Evolutionary conservation across 2,888 invertebrate genomes (phyloP).

Genomic region (Eustalomyia histrio): DNA sequence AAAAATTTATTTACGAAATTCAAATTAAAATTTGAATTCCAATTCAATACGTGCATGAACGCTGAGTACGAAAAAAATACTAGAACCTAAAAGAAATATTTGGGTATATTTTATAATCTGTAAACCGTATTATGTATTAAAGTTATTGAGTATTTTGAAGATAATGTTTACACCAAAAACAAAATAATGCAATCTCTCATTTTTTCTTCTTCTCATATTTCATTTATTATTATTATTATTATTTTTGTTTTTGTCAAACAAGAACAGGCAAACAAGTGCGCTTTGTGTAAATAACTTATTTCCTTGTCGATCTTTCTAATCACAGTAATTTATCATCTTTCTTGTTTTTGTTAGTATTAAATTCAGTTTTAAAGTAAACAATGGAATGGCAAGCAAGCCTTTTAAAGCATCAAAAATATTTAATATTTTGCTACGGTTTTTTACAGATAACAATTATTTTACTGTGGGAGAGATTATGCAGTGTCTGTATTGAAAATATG

Average conservation of each 20-base stretch:
- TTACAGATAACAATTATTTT: slow-evolving; percentile 30
- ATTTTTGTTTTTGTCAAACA: slow-evolving; percentile 29
- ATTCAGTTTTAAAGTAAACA: slow-evolving; percentile 13
- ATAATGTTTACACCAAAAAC: slow-evolving; percentile 42
- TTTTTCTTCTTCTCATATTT: slow-evolving; percentile 3
- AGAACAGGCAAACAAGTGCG: slow-evolving; percentile 43
- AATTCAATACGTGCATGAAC: not conserved
- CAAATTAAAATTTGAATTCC: slow-evolving; percentile 32
- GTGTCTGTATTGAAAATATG: too few species aligned
- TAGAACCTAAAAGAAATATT: slow-evolving; percentile 13
- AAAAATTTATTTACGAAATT: slow-evolving; percentile 33
- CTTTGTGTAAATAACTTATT: slow-evolving; percentile 51
- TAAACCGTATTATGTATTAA: slow-evolving; percentile 18
- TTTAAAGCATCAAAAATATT: slow-evolving; percentile 24
- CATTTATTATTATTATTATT: slow-evolving; percentile 1
- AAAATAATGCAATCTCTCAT: slow-evolving; percentile 24
- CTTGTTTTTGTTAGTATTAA: slow-evolving; percentile 16
- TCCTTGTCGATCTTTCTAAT: slow-evolving; percentile 33
- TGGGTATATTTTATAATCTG: slow-evolving; percentile 42
- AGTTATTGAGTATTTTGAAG: slow-evolving; percentile 20
- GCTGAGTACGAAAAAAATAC: slow-evolving; percentile 21
- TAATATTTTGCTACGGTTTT: slow-evolving; percentile 34
- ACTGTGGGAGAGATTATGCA: too few species aligned
- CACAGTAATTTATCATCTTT: slow-evolving; percentile 11
- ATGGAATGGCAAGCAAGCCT: slow-evolving; percentile 25